Evolutionary conservation across 2,113 vertebrate genomes (phyloP), one percentile per base, ranked within the genome.

Genomic region (Accipiter virgatus): DNA sequence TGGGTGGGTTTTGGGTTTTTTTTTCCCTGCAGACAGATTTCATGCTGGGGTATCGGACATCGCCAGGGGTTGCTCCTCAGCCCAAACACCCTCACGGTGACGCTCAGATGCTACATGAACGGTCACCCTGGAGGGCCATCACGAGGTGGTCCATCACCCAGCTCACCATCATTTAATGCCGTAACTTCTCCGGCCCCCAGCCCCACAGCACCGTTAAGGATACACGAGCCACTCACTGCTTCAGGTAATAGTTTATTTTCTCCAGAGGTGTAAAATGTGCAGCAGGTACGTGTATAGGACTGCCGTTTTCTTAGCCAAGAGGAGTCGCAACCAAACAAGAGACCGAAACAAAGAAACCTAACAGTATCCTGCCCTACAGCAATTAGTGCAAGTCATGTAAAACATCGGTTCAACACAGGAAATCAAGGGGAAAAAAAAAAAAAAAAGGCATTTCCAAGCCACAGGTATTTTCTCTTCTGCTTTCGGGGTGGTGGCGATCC

Each of bases 341-440:
- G 93, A 94, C 65, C 1, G 7, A 86, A 94, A 95, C 89, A 71
- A 83, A 94, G 73, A 93, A 86, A 94, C 85, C 72, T 87, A 90
- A 87, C 74, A 90, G 87, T 31, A 86, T 93, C 68, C 91, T 94
- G 91, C 88, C 86, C 95, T 95, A 95, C 91, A 95, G 95, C 66
- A 58, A 96, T 94, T 95, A 96, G 95, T 97, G 95, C 97, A 97
- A 97, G 95, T 96, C 85, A 93, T 93, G 73, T 95, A 88, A 96
- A 96, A 94, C 83, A 85, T 94, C 8, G 4, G 86, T 92, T 96
- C 81, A 86, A 97, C 91, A 67, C 79, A 95, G 63, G 75, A 93
- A 85, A 97, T 94, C 83, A 91, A 62, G 2, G 45, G 8, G 11
- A 27, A 13, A 56, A 13, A 29, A 42, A 40, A 40, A 38, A 38